Evolutionary conservation across 2,888 invertebrate species (phyloP).

Genomic region (Drosophila falleni): DNA sequence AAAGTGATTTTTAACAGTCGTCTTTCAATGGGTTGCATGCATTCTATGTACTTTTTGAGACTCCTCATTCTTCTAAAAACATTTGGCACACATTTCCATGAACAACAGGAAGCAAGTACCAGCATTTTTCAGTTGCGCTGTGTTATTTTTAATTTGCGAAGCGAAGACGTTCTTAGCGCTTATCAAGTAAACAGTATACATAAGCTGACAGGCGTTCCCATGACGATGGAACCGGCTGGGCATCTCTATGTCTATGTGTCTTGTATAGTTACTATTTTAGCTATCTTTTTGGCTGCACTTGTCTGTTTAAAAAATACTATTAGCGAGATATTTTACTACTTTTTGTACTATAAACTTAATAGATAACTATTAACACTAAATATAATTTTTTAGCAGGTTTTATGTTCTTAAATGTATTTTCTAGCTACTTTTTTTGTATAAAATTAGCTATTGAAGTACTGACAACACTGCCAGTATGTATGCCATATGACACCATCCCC

Average conservation of each 20-base stretch:
- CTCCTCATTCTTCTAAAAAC: slow-evolving; percentile 35
- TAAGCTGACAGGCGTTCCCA: slow-evolving; percentile 26
- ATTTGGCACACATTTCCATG: slow-evolving; percentile 71
- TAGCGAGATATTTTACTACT: background rate
- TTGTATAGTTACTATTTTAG: background rate
- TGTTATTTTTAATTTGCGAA: slow-evolving; percentile 48
- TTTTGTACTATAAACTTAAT: background rate
- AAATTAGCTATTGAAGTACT: background rate
- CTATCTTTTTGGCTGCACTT: background rate
- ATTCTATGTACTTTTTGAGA: slow-evolving; percentile 14
- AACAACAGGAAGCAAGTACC: slow-evolving; percentile 65
- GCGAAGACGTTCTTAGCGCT: slow-evolving; percentile 32
- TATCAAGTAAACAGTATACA: slow-evolving; percentile 15
- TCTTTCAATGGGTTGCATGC: slow-evolving; percentile 39
- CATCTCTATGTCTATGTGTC: background rate
- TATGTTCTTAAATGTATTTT: too few species aligned
- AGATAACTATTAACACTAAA: background rate
- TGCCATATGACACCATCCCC: slow-evolving; percentile 11
- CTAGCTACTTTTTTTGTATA: too few species aligned
- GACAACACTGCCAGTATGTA: slow-evolving; percentile 1
- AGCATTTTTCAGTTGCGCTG: slow-evolving; percentile 24
- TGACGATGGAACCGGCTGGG: slow-evolving; percentile 9
- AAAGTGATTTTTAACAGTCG: slow-evolving; percentile 47
- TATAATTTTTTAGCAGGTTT: background rate
- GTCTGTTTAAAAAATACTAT: too few species aligned